Base-by-base conservation (phyloP, 2,797 vertebrate genomes). In the Argentina silus region DNA sequence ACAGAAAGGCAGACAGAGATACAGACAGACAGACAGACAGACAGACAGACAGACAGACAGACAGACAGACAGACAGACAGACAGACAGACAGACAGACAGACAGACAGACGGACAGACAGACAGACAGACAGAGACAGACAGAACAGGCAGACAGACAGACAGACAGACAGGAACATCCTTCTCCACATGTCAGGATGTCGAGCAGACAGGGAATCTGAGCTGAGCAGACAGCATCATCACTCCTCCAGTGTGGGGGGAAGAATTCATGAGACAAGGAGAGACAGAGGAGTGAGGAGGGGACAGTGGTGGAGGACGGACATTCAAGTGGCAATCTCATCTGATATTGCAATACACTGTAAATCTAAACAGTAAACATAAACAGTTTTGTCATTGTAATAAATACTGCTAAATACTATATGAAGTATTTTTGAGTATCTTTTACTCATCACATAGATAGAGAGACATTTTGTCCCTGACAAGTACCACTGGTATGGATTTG, bases 161-260 rank as follows among this genome's bases (percentile, higher is more conserved):
- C 55, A 57, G 45, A 50, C 45, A 14, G 64, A 67, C 44, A 23
- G 64, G 17, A 27, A 67, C 64, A 51, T 23, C 23, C 17, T 61
- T 61, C 36, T 61, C 51, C 51, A 53, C 51, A 53, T 53, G 51
- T 53, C 59, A 12, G 23, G 19, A 51, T 51, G 19, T 67, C 7
- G 10, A 14, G 59, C 21, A 12, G 27, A 65, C 27, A 36, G 19
- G 45, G 23, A 44, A 68, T 14, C 15, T 88, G 90, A 92, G 90
- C 90, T 93, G 91, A 93, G 85, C 83, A 90, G 91, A 91, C 91
- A 91, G 89, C 88, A 92, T 91, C 92, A 93, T 92, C 90, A 89
- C 88, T 93, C 88, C 90, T 84, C 77, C 56, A 76, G 72, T 90
- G 91, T 92, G 85, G 84, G 86, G 83, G 77, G 89, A 90, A 91